Conservation (phyloP, 2,888 invertebrate species). For the Oscheius sp. region DNA sequence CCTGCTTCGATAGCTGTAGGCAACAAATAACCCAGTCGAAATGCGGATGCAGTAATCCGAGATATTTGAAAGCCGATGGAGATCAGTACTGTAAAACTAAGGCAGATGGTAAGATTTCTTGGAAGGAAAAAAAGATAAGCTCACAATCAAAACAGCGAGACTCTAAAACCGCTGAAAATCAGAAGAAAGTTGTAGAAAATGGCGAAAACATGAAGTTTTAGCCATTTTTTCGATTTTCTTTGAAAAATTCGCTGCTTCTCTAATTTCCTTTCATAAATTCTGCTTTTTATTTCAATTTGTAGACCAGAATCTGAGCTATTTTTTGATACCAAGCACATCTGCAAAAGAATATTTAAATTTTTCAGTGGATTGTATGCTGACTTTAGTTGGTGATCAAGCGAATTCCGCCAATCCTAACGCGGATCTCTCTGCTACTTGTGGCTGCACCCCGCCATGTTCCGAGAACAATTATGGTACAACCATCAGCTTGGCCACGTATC, state of each 20-base stretch:
- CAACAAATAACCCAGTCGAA: slow-evolving; percentile 48
- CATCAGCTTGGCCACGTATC: slow-evolving; percentile 52
- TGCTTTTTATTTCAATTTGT: too few species aligned
- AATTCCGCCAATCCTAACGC: slow-evolving; percentile 48
- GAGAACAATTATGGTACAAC: slow-evolving; percentile 52
- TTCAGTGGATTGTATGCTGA: slow-evolving; percentile 55
- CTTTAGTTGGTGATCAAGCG: slow-evolving; percentile 53
- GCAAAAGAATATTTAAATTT: neutral
- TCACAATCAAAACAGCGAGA: neutral
- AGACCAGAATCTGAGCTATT: too few species aligned
- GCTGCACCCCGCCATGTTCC: slow-evolving; percentile 52
- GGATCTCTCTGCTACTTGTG: slow-evolving; percentile 44
- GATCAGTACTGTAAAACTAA: slow-evolving; percentile 41
- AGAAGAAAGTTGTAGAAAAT: too few species aligned
- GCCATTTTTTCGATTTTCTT: neutral
- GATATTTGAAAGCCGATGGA: slow-evolving; percentile 22
- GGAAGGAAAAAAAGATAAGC: too few species aligned
- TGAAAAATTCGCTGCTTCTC: neutral
- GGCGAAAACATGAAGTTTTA: too few species aligned
- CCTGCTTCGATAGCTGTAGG: slow-evolving; percentile 57
- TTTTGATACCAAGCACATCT: too few species aligned
- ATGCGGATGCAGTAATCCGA: slow-evolving; percentile 50
- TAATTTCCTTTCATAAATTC: too few species aligned
- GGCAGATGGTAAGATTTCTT: neutral
- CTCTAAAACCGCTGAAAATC: neutral